A percentile compares a stretch with the other conserved stretches of the same genome.
phyloP scores from a whole-genome alignment of 2,888 invertebrate species.

The Cephus spinipes region DNA sequence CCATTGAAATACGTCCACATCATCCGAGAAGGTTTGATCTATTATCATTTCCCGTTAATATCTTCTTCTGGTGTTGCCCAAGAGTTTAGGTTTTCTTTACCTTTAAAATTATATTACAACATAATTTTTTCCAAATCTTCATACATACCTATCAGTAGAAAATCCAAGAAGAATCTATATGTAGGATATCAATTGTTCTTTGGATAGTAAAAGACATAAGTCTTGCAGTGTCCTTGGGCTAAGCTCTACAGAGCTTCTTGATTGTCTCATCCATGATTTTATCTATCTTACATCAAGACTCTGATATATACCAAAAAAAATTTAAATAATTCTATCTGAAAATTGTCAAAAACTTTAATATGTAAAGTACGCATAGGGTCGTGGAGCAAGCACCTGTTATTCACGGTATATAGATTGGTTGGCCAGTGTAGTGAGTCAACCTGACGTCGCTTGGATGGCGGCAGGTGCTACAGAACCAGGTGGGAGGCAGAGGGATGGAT shows the following conservation, averaged over 20 bases:
- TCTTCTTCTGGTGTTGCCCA: neutral
- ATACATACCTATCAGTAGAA: neutral
- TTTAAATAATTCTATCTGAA: neutral
- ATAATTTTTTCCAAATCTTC: neutral
- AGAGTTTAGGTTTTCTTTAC: too few species aligned
- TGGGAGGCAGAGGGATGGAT: constrained; percentile 54
- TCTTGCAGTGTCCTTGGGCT: neutral
- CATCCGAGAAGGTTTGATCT: constrained; percentile 35
- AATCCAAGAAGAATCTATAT: neutral
- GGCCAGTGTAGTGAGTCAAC: constrained; percentile 18
- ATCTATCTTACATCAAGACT: neutral
- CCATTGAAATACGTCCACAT: constrained; percentile 59
- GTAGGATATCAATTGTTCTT: neutral
- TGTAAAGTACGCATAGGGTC: neutral
- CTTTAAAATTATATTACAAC: neutral
- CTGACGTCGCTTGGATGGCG: constrained; percentile 29
- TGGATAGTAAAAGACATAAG: neutral
- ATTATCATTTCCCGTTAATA: constrained; percentile 33
- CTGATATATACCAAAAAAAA: neutral
- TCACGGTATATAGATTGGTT: neutral
- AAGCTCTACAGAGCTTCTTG: neutral
- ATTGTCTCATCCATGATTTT: neutral
- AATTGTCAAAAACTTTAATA: neutral
- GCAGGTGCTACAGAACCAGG: constrained; percentile 44
- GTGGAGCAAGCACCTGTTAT: neutral